phyloP scores from a whole-genome alignment of 53 echinoderm and acorn worm genomes.

The Astropecten irregularis region DNA sequence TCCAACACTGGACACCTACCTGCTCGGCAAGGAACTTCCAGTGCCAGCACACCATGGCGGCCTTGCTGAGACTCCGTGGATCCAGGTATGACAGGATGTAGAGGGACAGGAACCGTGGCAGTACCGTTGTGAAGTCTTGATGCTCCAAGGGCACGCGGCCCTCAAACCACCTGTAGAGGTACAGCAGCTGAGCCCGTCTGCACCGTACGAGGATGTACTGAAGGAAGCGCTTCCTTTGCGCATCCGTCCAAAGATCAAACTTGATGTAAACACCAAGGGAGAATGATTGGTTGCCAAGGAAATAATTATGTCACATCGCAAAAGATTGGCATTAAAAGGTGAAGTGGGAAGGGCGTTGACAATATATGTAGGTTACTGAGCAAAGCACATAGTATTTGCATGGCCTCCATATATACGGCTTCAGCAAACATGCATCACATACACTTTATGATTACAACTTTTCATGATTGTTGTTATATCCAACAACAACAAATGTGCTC shows the following conservation, averaged over 20 bases:
- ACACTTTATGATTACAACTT: too few relatives aligned
- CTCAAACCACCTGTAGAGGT: conserved; percentile 84
- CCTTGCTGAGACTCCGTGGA: conserved; percentile 91
- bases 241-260: conserved; percentile 98
- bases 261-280: conserved; percentile 7
- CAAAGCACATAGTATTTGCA: too few relatives aligned
- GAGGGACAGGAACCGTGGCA: conserved; percentile 85
- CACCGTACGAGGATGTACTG: conserved; percentile 81
- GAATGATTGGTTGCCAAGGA: too few relatives aligned
- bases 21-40: conserved; percentile 95
- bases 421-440: too few relatives aligned
- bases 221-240: conserved; percentile 91
- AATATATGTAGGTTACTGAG: too few relatives aligned
- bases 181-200: conserved; percentile 74
- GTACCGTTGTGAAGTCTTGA: conserved; percentile 79
- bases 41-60: conserved; percentile 92
- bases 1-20: conserved; percentile 56
- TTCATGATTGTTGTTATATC: too few relatives aligned
- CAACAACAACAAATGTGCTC: too few relatives aligned
- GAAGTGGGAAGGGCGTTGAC: too few relatives aligned
- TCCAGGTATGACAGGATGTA: conserved; percentile 95
- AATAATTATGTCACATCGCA: too few relatives aligned
- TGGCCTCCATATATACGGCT: too few relatives aligned
- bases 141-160: conserved; percentile 78
- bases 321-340: too few relatives aligned